Conservation (phyloP, 2,888 invertebrate genomes). For the Cremastinae sp. region DNA sequence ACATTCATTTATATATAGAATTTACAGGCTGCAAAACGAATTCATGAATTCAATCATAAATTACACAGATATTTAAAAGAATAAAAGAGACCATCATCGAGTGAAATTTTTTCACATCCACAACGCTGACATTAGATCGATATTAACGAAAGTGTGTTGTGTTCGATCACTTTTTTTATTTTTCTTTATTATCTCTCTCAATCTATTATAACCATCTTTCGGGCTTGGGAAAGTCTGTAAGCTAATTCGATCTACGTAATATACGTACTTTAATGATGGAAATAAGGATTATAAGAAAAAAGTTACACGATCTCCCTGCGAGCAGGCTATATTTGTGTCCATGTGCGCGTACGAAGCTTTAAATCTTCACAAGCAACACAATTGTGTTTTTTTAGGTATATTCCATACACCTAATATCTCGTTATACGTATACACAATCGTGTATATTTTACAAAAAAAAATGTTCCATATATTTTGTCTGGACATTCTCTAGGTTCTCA, state of each 20-base stretch:
- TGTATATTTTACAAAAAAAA: constrained; percentile 15
- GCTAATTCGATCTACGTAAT: constrained; percentile 58
- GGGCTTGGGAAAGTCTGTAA: constrained; percentile 56
- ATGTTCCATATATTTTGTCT: constrained; percentile 18
- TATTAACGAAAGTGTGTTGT: constrained; percentile 44
- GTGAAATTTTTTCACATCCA: constrained; percentile 21
- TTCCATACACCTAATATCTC: constrained; percentile 15
- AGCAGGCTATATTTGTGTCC: constrained; percentile 20
- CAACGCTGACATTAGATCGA: constrained; percentile 48
- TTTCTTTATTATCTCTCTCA: neutral
- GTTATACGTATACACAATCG: constrained; percentile 17
- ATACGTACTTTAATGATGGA: constrained; percentile 50
- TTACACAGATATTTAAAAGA: neutral
- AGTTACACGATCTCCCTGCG: constrained; percentile 32
- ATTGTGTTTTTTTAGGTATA: constrained; percentile 1
- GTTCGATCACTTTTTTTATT: constrained; percentile 9
- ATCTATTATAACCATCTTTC: constrained; percentile 20
- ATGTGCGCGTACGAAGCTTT: neutral
- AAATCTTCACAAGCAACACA: neutral
- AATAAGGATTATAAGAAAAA: constrained; percentile 53
- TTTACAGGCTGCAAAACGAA: too few species aligned
- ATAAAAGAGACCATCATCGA: neutral
- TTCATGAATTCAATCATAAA: neutral
- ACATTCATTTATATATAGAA: too few species aligned
- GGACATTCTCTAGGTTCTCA: constrained; percentile 72